A percentile compares a stretch with the other conserved stretches of the same genome.
phyloP scores from a whole-genome alignment of 2,888 invertebrate genomes.

The Criorhina ranunculi region DNA sequence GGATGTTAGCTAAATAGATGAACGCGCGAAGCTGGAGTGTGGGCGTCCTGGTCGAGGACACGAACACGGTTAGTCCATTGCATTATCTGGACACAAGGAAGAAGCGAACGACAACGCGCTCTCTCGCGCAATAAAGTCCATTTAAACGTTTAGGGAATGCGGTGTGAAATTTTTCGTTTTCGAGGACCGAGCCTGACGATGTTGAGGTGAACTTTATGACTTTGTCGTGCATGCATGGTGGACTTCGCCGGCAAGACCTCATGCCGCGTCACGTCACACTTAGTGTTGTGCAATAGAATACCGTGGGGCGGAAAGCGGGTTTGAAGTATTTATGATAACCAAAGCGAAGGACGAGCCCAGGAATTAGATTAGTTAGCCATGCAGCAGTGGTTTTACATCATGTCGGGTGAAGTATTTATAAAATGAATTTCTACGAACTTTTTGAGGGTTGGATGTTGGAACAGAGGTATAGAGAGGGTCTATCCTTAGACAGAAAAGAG shows the following conservation, averaged over 20 bases:
- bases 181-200: slow-evolving; percentile 21
- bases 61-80: slow-evolving; percentile 48
- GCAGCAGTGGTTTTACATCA: slow-evolving; percentile 14
- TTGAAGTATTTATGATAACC: slow-evolving; percentile 55
- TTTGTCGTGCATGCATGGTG: slow-evolving; percentile 44
- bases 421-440: neutral
- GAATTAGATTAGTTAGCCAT: slow-evolving; percentile 46
- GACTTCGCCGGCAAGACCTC: slow-evolving; percentile 38
- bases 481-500: too few species aligned
- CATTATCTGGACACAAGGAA: slow-evolving; percentile 26
- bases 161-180: slow-evolving; percentile 67
- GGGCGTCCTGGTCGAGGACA: slow-evolving; percentile 7
- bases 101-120: slow-evolving; percentile 21
- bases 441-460: neutral
- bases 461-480: too few species aligned
- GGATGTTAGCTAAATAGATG: slow-evolving; percentile 75
- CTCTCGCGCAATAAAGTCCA: slow-evolving; percentile 40
- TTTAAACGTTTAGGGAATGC: slow-evolving; percentile 50
- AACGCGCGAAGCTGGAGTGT: slow-evolving; percentile 58
- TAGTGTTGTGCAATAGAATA: slow-evolving; percentile 64
- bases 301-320: slow-evolving; percentile 59
- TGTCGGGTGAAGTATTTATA: neutral
- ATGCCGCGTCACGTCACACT: slow-evolving; percentile 63
- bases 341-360: slow-evolving; percentile 23
- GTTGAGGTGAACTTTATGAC: slow-evolving; percentile 72